A percentile compares a stretch with the other conserved stretches of the same genome.
phyloP scores from a whole-genome alignment of 2,113 vertebrate genomes.

The human (Homo sapiens) region GRCh38 chr2:18488001-18488500 shows the following conservation, averaged over 20 bases:
- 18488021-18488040: background rate
- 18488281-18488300: background rate
- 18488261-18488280: rapidly evolving
- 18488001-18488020: background rate
- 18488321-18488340: background rate
- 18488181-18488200: background rate
- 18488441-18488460: background rate
- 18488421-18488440: background rate
- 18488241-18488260: background rate
- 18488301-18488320: background rate
- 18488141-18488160: background rate
- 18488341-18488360: background rate
- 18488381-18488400: background rate
- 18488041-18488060: background rate
- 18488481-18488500: background rate
- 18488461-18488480: background rate
- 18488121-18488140: background rate
- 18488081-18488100: background rate
- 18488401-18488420: background rate
- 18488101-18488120: background rate
- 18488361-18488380: background rate
- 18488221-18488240: rapidly evolving
- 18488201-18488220: rapidly evolving
- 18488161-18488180: background rate
- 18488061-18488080: background rate